Base-by-base conservation (phyloP, 1,140 invertebrate species). In the Pteromalus puparum region DNA sequence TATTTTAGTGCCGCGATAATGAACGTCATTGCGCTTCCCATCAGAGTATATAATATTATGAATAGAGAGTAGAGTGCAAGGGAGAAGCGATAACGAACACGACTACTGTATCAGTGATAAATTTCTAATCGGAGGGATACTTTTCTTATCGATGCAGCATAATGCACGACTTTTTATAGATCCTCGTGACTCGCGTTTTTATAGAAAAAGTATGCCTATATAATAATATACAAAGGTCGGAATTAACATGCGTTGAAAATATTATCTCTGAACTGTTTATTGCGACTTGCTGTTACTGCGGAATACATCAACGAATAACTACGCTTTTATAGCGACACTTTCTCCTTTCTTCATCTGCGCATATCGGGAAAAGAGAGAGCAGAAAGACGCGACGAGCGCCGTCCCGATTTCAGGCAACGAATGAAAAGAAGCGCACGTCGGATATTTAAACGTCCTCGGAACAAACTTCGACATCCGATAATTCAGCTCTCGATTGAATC, bases 261-360 rank as follows among this genome's bases (percentile, higher is more conserved):
- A 18, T 34, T n/a, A 73, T 73, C 30, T 73, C 30, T 7, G 28
- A 5, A n/a, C 72, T 34, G 30, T 28, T 73, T 73, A 34, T 34
- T 73, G 72, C 30, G 18, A 73, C 30, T 13, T 73, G 34, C 13
- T 73, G 4, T 73, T 38, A 38, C 30, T 30, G 72, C 30, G 28
- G 5, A 61, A 15, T 73, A 9, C 34, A 73, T 73, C 72, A 73
- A 73, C 15, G 30, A 34, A 73, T 10, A 73, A 73, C 18, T 7
- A 18, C 30, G 21, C 72, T 73, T 73, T 73, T 73, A 73, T 73
- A 34, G 34, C 13, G 72, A 34, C 72, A 73, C 30, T 38, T 73
- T 21, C 30, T 4, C 30, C n/a, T n/a, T n/a, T 6, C 13, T 18
- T 73, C 34, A 9, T 34, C 30, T 5, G 72, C 18, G n/a, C n/a